phyloP scores from a whole-genome alignment of 2,797 vertebrate genomes.

The Fundulus diaphanus region DNA sequence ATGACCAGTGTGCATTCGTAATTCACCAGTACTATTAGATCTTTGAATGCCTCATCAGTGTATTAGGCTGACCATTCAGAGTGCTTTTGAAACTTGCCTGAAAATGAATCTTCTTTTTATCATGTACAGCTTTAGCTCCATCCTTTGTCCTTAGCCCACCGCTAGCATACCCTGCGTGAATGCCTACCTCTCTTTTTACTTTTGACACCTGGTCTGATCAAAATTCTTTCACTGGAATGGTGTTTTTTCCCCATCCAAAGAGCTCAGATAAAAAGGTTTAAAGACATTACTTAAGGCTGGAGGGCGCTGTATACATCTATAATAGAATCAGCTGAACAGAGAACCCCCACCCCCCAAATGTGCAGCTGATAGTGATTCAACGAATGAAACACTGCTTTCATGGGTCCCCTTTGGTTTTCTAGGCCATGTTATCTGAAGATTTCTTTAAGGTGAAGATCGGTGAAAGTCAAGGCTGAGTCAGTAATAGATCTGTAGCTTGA shows the following conservation, averaged over 20 bases:
- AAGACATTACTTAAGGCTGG: conserved; percentile 35
- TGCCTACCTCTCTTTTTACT: conserved; percentile 1
- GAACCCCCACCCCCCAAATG: conserved; percentile 29
- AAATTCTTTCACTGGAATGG: conserved; percentile 57
- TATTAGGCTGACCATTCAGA: conserved; percentile 9
- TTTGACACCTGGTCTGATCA: conserved; percentile 31
- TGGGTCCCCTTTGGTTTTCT: conserved; percentile 34
- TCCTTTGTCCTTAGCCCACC: conserved; percentile 6
- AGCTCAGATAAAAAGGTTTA: conserved; percentile 24
- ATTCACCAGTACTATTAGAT: background rate
- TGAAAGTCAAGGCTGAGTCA: conserved; percentile 32
- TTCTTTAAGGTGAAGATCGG: conserved; percentile 11
- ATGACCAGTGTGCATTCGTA: conserved; percentile 8
- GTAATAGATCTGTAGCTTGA: conserved; percentile 27
- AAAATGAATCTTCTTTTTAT: conserved; percentile 17
- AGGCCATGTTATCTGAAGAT: conserved; percentile 24
- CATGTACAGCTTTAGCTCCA: conserved; percentile 15
- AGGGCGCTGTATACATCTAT: conserved; percentile 40
- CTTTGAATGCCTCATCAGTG: conserved; percentile 11
- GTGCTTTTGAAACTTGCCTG: conserved; percentile 12
- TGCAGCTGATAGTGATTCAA: conserved; percentile 55
- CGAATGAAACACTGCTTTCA: conserved; percentile 36
- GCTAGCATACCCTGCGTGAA: background rate
- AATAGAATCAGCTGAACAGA: conserved; percentile 29
- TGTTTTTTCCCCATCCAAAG: conserved; percentile 43